A percentile compares a stretch with the other conserved stretches of the same genome.
These are phyloP conservation scores for Sinodicranocentrus sp. DNA, from an alignment of 2,888 invertebrate genomes.

Conservation along the genomic window DNA sequence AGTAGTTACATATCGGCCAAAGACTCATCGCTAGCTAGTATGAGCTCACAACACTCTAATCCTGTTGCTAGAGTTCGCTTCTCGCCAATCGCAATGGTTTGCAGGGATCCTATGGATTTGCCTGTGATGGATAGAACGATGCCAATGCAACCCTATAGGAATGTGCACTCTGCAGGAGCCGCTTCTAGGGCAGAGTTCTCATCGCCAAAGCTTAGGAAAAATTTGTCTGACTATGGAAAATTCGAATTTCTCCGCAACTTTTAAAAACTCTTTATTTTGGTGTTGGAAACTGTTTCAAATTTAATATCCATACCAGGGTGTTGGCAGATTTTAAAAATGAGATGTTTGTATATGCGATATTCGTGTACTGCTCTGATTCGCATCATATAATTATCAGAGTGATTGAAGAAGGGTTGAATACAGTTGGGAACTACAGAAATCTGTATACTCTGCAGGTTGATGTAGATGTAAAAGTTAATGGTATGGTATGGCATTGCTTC, in stretches of 20 bases:
- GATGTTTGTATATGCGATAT: not conserved
- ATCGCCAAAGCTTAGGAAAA: slow-evolving; percentile 71
- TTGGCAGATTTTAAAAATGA: not conserved
- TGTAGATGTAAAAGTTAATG: no score
- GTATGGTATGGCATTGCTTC: no score
- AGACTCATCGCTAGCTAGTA: slow-evolving; percentile 82
- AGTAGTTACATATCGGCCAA: slow-evolving; percentile 93
- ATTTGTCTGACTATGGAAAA: slow-evolving; percentile 73
- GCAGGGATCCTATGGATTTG: slow-evolving; percentile 80
- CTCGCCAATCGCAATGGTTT: slow-evolving; percentile 84
- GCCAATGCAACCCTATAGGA: slow-evolving; percentile 80
- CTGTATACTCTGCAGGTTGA: no score
- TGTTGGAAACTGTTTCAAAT: no score
- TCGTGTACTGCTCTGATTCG: not conserved
- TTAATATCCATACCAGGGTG: not conserved
- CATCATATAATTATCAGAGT: not conserved
- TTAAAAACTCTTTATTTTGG: no score
- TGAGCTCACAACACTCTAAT: slow-evolving; percentile 67
- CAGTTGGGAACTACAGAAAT: not conserved
- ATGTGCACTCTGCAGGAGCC: slow-evolving; percentile 61
- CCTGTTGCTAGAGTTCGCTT: slow-evolving; percentile 86
- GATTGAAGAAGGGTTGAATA: not conserved
- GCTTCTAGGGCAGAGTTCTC: slow-evolving; percentile 47
- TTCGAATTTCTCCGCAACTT: slow-evolving; percentile 74
- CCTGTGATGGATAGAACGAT: slow-evolving; percentile 80